Evolutionary conservation across 2,888 invertebrate species (phyloP).

Genomic region (Ceratothoa steindachneri): DNA sequence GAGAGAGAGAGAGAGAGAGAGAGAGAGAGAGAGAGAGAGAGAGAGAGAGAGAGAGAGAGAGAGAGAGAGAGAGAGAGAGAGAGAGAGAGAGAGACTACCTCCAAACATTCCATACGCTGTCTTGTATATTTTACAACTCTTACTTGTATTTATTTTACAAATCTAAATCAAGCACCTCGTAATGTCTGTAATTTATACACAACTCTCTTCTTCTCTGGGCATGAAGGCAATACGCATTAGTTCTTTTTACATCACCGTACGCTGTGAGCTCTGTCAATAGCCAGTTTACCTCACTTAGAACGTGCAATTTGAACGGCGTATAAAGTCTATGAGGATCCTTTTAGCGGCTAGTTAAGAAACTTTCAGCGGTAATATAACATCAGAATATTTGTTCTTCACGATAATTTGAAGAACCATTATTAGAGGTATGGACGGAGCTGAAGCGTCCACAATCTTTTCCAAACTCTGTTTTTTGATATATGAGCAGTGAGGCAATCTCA

Average conservation of each 20-base stretch:
- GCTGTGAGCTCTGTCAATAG: constrained; percentile 2
- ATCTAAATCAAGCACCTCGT: neutral
- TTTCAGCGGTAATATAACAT: neutral
- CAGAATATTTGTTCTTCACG: constrained; percentile 10
- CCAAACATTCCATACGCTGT: neutral
- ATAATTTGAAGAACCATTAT: constrained; percentile 8
- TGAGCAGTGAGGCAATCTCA: neutral
- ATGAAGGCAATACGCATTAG: neutral
- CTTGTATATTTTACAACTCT: neutral
- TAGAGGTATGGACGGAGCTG: neutral
- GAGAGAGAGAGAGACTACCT: neutral
- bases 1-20: neutral
- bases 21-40: neutral
- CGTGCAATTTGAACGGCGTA: constrained; percentile 8
- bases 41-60: neutral
- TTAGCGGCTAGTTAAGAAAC: constrained; percentile 10
- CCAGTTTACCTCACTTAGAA: constrained; percentile 5
- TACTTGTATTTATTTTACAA: neutral
- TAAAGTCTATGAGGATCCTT: neutral
- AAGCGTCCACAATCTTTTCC: neutral
- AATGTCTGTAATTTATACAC: neutral
- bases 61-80: neutral
- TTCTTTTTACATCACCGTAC: neutral
- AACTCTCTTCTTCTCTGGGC: neutral
- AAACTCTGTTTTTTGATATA: constrained; percentile 3